These are phyloP conservation scores for Strongylocentrotus purpuratus DNA, from an alignment of 35 echinoderm and acorn worm genomes.

Conservation along the genomic window DNA sequence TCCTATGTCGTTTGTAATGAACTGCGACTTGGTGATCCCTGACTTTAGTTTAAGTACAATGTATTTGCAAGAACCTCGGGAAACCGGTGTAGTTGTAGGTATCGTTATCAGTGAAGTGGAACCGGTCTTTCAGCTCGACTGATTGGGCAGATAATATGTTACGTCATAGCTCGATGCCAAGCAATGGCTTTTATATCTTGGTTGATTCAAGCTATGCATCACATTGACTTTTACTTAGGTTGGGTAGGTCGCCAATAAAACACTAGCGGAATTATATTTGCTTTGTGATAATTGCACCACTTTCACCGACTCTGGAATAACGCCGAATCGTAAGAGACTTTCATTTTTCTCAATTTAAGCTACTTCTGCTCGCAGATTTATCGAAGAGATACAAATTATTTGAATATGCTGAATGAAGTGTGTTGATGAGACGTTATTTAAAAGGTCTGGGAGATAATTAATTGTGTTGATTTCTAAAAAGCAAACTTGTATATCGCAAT, in stretches of 20 bases:
- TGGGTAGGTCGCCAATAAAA: background rate
- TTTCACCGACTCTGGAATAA: background rate
- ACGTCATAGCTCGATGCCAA: background rate
- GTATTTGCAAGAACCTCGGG: no score
- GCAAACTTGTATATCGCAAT: no score
- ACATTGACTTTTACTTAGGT: background rate
- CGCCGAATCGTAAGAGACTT: background rate
- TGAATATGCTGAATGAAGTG: no score
- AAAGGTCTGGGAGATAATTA: no score
- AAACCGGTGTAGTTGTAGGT: no score
- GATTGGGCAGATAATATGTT: background rate
- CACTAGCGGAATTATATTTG: background rate
- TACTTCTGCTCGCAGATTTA: background rate
- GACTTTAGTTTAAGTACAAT: no score
- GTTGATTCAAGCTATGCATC: background rate
- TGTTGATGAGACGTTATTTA: no score
- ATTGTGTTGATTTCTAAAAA: no score
- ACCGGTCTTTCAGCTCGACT: background rate
- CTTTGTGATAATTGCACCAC: background rate
- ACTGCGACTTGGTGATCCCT: no score
- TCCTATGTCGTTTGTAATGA: no score
- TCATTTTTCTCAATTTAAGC: background rate
- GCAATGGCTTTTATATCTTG: background rate
- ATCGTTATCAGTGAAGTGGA: background rate
- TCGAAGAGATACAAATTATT: background rate